phyloP scores from a whole-genome alignment of 1,140 invertebrate genomes.

The Akabosia matsudoensis region DNA sequence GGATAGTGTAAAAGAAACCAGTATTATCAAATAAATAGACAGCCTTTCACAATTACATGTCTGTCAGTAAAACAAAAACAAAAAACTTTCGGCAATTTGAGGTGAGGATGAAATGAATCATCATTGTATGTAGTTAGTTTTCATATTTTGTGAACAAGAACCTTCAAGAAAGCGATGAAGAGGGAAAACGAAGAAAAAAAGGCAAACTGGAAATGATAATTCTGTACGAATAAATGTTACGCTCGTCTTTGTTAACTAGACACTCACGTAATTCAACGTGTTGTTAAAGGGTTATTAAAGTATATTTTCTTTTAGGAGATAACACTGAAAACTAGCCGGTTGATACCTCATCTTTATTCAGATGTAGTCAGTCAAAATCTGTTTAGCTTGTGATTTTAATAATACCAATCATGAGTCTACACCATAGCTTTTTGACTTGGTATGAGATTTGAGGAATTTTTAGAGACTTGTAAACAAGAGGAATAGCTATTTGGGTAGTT shows the following conservation, averaged over 20 bases:
- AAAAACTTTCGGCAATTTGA: no score
- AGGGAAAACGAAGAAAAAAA: neutral
- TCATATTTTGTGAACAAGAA: neutral
- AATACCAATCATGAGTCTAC: neutral
- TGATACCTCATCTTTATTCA: constrained; percentile 10
- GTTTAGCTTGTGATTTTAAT: constrained; percentile 19
- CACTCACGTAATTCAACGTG: no score
- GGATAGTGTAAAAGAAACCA: neutral
- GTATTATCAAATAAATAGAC: neutral
- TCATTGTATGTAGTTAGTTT: neutral
- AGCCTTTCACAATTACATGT: neutral
- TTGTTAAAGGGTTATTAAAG: neutral
- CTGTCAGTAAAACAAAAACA: no score
- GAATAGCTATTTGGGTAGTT: no score
- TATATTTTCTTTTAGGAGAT: neutral
- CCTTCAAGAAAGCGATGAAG: no score
- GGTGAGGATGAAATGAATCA: neutral
- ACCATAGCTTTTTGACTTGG: no score
- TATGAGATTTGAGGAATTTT: neutral
- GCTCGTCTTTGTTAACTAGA: no score
- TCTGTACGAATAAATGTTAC: no score
- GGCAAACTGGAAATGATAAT: neutral
- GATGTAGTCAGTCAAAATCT: constrained; percentile 20
- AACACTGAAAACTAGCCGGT: neutral
- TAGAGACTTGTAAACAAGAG: no score